phyloP scores from a whole-genome alignment of 2,888 invertebrate species.

The Ochropleura leucogaster region DNA sequence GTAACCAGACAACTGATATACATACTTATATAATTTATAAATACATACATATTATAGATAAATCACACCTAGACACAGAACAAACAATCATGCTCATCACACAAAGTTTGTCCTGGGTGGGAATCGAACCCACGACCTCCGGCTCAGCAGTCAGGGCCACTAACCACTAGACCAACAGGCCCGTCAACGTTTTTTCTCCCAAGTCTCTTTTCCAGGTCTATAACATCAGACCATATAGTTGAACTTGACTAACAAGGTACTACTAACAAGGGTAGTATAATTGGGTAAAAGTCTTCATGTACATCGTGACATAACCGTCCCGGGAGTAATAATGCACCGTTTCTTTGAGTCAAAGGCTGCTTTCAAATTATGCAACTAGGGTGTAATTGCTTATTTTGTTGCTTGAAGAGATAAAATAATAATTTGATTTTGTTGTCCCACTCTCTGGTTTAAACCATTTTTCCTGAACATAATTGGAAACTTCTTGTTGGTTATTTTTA shows the following conservation, averaged over 20 bases:
- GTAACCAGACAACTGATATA: no score
- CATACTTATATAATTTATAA: no score
- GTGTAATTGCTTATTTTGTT: not conserved
- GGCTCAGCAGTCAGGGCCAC: no score
- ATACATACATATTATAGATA: no score
- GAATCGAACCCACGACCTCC: no score
- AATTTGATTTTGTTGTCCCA: not conserved
- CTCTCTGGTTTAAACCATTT: not conserved
- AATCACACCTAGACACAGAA: no score
- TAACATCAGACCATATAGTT: not conserved
- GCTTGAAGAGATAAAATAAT: not conserved
- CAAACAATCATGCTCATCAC: no score
- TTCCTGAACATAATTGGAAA: not conserved
- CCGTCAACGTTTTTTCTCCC: no score
- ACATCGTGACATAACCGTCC: constrained; percentile 28
- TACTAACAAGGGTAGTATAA: constrained; percentile 7
- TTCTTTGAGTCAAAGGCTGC: constrained; percentile 48
- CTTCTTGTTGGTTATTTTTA: no score
- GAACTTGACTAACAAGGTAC: constrained; percentile 4
- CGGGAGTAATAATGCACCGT: constrained; percentile 26
- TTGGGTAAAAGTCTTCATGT: constrained; percentile 14
- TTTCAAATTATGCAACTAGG: not conserved
- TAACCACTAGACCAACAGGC: no score
- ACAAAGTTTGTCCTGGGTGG: no score
- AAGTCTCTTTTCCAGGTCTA: not conserved